Conservation (phyloP, 2,888 invertebrate species). For the Macropis europaea region DNA sequence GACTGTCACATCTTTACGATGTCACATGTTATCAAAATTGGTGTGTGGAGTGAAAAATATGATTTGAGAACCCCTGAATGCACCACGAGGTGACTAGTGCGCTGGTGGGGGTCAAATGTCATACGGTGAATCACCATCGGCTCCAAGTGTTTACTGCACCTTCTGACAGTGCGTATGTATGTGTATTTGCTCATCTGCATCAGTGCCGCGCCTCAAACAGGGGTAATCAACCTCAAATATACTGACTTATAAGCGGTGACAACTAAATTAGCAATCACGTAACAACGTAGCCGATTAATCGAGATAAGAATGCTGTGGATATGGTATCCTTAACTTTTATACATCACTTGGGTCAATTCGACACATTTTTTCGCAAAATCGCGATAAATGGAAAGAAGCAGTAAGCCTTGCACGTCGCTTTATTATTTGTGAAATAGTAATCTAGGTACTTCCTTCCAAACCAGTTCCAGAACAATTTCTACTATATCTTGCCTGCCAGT, state of each 20-base stretch:
- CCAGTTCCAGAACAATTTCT: no score
- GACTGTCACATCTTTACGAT: no score
- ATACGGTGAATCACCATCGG: conserved; percentile 70
- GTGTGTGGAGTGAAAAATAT: no score
- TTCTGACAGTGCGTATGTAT: conserved; percentile 40
- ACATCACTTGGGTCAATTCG: no score
- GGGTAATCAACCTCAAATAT: conserved; percentile 40
- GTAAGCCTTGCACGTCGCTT: no score
- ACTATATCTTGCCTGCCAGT: no score
- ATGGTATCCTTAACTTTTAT: neutral
- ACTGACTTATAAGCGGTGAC: conserved; percentile 10
- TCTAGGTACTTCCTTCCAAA: no score
- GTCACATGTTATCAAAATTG: no score
- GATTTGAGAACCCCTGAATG: conserved; percentile 67
- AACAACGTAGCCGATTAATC: neutral
- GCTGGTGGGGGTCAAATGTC: conserved; percentile 75
- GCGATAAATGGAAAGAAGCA: no score
- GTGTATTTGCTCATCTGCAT: conserved; percentile 48
- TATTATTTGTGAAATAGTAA: no score
- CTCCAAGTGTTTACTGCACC: conserved; percentile 49
- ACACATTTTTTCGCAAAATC: no score
- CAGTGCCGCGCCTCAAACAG: conserved; percentile 37
- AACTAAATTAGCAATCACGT: conserved; percentile 1
- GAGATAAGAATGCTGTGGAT: neutral
- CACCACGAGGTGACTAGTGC: conserved; percentile 58